Evolutionary conservation across 2,797 vertebrate genomes (phyloP).

Genomic region (Sphenodon punctatus): DNA sequence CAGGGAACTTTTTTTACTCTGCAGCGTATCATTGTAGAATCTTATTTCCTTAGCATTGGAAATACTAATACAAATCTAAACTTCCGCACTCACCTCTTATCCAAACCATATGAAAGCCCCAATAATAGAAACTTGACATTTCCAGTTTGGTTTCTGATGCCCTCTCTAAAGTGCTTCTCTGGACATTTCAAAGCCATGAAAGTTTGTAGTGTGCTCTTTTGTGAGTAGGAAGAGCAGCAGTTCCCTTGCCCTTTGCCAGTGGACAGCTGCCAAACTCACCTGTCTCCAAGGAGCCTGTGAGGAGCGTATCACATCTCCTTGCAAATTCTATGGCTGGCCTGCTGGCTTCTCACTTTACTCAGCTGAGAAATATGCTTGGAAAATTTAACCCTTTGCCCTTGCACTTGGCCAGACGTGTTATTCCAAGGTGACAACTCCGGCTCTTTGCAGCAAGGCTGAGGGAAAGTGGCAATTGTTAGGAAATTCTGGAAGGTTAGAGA

Average conservation of each 20-base stretch:
- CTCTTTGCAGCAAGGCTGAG: background rate
- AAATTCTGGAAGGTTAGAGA: background rate
- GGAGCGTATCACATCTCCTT: constrained; percentile 55
- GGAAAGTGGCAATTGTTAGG: background rate
- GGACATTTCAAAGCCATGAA: constrained; percentile 47
- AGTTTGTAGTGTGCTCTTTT: constrained; percentile 33
- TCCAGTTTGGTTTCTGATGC: constrained; percentile 51
- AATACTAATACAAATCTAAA: constrained; percentile 2
- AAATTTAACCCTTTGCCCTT: constrained; percentile 40
- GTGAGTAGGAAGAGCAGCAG: constrained; percentile 47
- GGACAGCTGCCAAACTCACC: constrained; percentile 73
- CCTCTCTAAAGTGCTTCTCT: constrained; percentile 48
- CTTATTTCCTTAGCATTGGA: background rate
- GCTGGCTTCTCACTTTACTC: constrained; percentile 64
- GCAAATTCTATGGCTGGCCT: constrained; percentile 25
- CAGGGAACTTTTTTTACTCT: background rate
- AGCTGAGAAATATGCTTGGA: constrained; percentile 19
- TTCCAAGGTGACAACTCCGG: background rate
- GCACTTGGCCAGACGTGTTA: background rate
- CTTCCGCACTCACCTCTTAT: constrained; percentile 49
- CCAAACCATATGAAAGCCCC: constrained; percentile 21
- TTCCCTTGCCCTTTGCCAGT: constrained; percentile 47
- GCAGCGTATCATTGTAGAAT: constrained; percentile 3
- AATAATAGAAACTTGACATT: constrained; percentile 21
- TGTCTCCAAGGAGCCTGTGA: constrained; percentile 44